Evolutionary conservation across 1,140 invertebrate species (phyloP).

Genomic region (Drosophila tsacasi): DNA sequence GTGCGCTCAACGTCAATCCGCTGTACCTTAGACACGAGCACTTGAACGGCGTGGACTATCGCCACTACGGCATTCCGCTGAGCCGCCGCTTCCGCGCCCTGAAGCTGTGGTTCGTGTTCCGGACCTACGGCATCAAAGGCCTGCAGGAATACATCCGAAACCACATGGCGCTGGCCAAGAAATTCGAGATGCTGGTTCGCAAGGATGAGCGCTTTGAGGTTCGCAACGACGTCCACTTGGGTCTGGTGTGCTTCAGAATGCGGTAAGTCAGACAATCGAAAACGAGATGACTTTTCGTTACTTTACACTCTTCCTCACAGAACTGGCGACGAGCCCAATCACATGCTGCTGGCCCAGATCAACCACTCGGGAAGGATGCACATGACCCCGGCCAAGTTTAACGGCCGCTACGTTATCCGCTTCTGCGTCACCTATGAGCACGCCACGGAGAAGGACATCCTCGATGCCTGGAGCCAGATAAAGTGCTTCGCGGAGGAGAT

Average conservation of each 20-base stretch:
- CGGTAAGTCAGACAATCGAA: constrained; percentile 61
- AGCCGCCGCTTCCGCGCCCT: constrained; percentile 94
- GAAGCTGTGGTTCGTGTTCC: constrained; percentile 95
- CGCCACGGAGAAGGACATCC: constrained; percentile 91
- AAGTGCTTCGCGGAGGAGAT: constrained; percentile 89
- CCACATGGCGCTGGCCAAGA: constrained; percentile 94
- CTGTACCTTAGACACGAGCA: constrained; percentile 95
- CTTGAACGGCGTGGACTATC: constrained; percentile 90
- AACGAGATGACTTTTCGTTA: not conserved
- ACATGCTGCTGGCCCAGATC: constrained; percentile 90
- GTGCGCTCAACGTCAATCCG: constrained; percentile 95
- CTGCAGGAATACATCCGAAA: constrained; percentile 94
- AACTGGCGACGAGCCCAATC: constrained; percentile 68
- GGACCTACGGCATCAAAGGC: constrained; percentile 93
- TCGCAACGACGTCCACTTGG: constrained; percentile 91
- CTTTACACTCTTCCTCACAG: constrained; percentile 9
- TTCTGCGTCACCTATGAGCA: constrained; percentile 94
- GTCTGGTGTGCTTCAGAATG: constrained; percentile 90
- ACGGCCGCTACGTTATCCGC: constrained; percentile 91
- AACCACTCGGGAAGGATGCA: constrained; percentile 95
- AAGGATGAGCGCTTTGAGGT: constrained; percentile 94
- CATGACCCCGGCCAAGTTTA: constrained; percentile 94
- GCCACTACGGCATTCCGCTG: constrained; percentile 96
- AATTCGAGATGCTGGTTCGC: constrained; percentile 92
- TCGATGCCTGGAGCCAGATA: constrained; percentile 92